Conservation (phyloP, 1,140 invertebrate species). For the Drosophila punjabiensis region DNA sequence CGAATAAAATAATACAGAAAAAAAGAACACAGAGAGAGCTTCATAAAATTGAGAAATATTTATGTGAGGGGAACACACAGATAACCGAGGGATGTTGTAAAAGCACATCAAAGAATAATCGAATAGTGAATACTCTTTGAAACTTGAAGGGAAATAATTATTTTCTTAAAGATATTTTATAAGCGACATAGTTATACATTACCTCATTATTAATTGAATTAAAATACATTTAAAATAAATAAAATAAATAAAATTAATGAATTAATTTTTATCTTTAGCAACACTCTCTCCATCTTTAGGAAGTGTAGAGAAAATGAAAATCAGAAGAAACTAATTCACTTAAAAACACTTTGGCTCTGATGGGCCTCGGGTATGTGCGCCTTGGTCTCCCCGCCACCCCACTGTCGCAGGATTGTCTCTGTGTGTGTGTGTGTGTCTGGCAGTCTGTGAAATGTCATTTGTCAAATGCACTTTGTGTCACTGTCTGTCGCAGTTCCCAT, state of each 20-base stretch:
- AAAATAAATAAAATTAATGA: background rate
- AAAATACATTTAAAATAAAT: no score
- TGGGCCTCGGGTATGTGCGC: slow-evolving; percentile 60
- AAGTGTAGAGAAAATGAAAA: slow-evolving; percentile 5
- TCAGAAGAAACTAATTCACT: slow-evolving; percentile 76
- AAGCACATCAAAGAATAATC: background rate
- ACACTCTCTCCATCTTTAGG: slow-evolving; percentile 5
- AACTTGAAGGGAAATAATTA: background rate
- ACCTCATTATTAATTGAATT: no score
- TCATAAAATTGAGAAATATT: slow-evolving; percentile 76
- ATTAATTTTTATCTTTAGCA: background rate
- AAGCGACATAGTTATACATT: background rate
- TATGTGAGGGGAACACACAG: slow-evolving; percentile 20
- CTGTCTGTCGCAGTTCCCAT: slow-evolving; percentile 65
- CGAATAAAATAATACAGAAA: slow-evolving; percentile 41
- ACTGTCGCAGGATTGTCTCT: slow-evolving; percentile 18
- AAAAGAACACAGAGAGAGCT: slow-evolving; percentile 34
- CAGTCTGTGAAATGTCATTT: slow-evolving; percentile 84
- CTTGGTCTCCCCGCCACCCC: background rate
- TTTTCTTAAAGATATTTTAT: background rate
- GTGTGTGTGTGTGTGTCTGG: slow-evolving; percentile 53
- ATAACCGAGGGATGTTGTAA: background rate
- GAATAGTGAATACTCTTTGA: slow-evolving; percentile 1
- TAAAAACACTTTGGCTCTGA: slow-evolving; percentile 76
- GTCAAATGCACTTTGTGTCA: slow-evolving; percentile 84